Percentiles rank a stretch among this genome's conserved stretches.
phyloP scores from a whole-genome alignment of 2,113 vertebrate genomes.

The Megalops atlanticus region DNA sequence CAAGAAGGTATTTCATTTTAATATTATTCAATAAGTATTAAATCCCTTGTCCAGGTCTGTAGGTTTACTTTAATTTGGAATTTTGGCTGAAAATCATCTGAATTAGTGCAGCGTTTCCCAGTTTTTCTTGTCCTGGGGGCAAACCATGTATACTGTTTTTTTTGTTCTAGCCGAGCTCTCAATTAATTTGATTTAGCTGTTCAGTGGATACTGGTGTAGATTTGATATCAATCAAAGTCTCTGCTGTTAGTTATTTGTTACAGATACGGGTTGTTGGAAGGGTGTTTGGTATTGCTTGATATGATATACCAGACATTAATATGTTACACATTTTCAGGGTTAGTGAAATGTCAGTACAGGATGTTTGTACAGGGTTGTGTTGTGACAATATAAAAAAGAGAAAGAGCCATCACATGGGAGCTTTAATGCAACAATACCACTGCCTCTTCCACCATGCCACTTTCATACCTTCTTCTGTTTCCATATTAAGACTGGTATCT shows the following conservation, averaged over 20 bases:
- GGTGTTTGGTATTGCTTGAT: not conserved
- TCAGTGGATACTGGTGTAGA: not conserved
- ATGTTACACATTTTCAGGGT: not conserved
- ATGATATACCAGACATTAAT: not conserved
- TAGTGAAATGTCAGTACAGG: too few species aligned
- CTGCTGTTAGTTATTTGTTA: not conserved
- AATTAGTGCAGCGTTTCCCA: not conserved
- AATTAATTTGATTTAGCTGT: not conserved
- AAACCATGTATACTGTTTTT: not conserved
- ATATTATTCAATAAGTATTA: slow-evolving; percentile 17
- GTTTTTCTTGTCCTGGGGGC: not conserved
- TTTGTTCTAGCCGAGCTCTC: not conserved
- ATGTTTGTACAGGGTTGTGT: too few species aligned
- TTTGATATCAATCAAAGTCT: not conserved
- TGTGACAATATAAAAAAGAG: too few species aligned
- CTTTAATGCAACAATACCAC: too few species aligned
- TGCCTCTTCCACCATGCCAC: too few species aligned
- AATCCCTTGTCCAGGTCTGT: slow-evolving; percentile 3
- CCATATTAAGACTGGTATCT: too few species aligned
- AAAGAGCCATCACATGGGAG: too few species aligned
- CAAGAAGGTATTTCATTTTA: slow-evolving; percentile 22
- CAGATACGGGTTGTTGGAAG: not conserved
- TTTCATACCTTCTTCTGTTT: too few species aligned
- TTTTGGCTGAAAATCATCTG: not conserved
- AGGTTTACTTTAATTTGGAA: slow-evolving; percentile 2